A percentile compares a stretch with the other conserved stretches of the same genome.
phyloP scores from a whole-genome alignment of 2,113 vertebrate genomes.

The Solea senegalensis region DNA sequence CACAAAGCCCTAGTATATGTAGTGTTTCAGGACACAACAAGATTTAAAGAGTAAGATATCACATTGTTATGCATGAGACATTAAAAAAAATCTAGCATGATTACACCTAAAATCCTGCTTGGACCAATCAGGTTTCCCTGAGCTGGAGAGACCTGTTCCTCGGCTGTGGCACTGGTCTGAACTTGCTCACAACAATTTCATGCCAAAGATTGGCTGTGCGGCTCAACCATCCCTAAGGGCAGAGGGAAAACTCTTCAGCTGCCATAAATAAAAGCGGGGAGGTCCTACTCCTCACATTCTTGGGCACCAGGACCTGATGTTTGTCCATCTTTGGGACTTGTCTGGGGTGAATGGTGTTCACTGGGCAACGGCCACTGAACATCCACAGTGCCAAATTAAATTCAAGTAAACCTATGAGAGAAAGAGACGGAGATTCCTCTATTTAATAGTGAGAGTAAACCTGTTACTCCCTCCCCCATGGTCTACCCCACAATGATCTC shows the following conservation, averaged over 20 bases:
- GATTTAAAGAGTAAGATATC: no score
- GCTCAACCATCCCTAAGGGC: constrained; percentile 30
- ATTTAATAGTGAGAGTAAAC: constrained; percentile 37
- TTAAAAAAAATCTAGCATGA: no score
- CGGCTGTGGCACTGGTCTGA: constrained; percentile 28
- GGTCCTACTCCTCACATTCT: constrained; percentile 1
- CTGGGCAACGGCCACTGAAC: not conserved
- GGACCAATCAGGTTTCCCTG: constrained; percentile 23
- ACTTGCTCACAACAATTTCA: constrained; percentile 39
- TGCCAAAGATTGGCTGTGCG: constrained; percentile 23
- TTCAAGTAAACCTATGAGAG: not conserved
- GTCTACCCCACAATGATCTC: constrained; percentile 63
- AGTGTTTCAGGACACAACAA: no score
- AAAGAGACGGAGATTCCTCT: constrained; percentile 35
- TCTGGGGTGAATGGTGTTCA: not conserved
- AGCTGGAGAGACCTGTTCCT: constrained; percentile 44
- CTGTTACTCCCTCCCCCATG: constrained; percentile 51
- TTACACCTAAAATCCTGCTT: no score
- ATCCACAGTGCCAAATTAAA: constrained; percentile 4
- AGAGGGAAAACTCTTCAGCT: constrained; percentile 17
- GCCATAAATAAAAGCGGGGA: constrained; percentile 32
- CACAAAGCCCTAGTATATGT: no score
- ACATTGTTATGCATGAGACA: no score
- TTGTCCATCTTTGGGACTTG: constrained; percentile 1
- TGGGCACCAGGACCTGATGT: constrained; percentile 8